Conservation (phyloP, 2,797 vertebrate species). For the Leucoraja ocellata region DNA sequence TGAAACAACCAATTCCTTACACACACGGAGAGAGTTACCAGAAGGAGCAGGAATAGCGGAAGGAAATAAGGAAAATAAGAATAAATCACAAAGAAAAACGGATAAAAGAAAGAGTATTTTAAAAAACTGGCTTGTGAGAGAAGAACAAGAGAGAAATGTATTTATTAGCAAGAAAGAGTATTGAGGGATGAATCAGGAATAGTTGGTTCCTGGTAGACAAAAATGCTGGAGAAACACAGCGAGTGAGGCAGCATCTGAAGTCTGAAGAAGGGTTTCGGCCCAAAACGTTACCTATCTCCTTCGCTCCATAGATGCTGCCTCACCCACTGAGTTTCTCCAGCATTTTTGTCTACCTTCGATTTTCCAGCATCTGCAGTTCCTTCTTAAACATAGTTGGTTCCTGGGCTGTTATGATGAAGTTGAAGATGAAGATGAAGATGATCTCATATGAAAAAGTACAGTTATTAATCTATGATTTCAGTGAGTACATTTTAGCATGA, state of each 20-base stretch:
- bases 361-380: too few relatives aligned
- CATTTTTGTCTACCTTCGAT: too few relatives aligned
- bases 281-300: too few relatives aligned
- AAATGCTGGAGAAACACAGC: too few relatives aligned
- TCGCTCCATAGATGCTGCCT: too few relatives aligned
- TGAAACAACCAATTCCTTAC: background rate
- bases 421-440: too few relatives aligned
- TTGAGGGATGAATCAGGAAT: background rate
- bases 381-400: background rate
- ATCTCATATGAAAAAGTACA: background rate
- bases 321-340: too few relatives aligned
- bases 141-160: background rate
- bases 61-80: background rate
- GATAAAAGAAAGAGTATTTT: background rate
- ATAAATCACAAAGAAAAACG: background rate
- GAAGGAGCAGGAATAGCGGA: background rate
- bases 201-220: background rate
- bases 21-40: background rate
- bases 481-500: background rate
- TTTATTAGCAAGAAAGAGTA: background rate
- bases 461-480: background rate
- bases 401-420: too few relatives aligned
- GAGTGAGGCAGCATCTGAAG: too few relatives aligned
- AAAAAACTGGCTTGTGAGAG: background rate
- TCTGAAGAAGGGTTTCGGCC: too few relatives aligned